Percentiles rank a stretch among this genome's conserved stretches.
These are phyloP conservation scores for Lichenostomus cassidix DNA, from an alignment of 2,113 vertebrate species.

Conservation along the genomic window DNA sequence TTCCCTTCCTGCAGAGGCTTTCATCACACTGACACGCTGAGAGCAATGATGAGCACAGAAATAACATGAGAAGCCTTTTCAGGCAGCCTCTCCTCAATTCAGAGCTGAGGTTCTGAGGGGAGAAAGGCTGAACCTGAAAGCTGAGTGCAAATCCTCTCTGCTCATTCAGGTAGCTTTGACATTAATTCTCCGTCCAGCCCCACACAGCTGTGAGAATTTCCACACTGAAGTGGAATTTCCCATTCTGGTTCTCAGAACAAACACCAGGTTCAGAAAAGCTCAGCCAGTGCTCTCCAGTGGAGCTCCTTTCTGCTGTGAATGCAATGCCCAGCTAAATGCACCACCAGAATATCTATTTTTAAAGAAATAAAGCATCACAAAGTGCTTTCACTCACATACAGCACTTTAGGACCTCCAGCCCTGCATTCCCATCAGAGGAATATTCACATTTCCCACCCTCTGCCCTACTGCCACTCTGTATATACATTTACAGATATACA, in stretches of 20 bases:
- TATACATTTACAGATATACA: too few relatives aligned
- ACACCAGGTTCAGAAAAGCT: neutral
- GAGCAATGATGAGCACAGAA: conserved; percentile 37
- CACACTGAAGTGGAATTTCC: neutral
- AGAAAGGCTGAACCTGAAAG: neutral
- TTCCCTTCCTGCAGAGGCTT: conserved; percentile 20
- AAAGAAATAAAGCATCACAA: neutral
- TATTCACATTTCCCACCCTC: neutral
- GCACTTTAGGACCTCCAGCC: neutral
- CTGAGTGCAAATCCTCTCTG: neutral
- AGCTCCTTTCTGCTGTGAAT: neutral
- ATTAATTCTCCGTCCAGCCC: neutral
- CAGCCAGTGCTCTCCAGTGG: fast-evolving
- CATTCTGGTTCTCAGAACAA: neutral
- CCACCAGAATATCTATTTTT: neutral
- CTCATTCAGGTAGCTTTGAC: neutral
- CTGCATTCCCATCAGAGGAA: neutral
- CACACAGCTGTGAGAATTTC: neutral
- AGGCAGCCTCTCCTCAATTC: neutral
- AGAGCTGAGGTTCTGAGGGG: neutral
- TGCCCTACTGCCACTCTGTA: neutral
- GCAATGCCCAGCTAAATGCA: neutral
- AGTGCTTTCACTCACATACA: neutral
- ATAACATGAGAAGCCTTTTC: conserved; percentile 31
- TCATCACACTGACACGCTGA: conserved; percentile 47